phyloP scores from a whole-genome alignment of 2,113 vertebrate genomes.

The Hymenochirus boettgeri region DNA sequence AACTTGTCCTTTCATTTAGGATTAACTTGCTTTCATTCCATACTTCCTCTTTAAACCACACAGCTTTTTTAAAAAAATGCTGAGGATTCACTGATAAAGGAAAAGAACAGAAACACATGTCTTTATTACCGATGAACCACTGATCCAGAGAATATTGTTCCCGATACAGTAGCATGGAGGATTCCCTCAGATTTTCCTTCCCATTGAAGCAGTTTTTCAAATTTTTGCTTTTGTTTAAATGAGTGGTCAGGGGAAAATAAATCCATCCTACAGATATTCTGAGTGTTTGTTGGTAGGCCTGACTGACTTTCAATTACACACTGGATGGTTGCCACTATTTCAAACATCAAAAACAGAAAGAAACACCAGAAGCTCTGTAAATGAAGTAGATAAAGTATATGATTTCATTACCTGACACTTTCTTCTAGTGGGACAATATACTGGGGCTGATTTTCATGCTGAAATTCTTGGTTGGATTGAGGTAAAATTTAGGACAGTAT shows the following conservation, averaged over 20 bases:
- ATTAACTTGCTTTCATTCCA: no score
- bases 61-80: no score
- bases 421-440: no score
- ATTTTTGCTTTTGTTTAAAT: conserved; percentile 2
- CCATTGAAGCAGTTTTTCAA: not conserved
- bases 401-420: conserved; percentile 2
- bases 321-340: conserved; percentile 26
- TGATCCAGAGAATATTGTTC: not conserved
- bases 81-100: no score
- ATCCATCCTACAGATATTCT: conserved; percentile 36
- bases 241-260: conserved; percentile 28
- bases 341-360: conserved; percentile 28
- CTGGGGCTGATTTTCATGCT: no score
- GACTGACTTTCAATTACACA: conserved; percentile 42
- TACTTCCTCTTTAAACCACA: no score
- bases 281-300: conserved; percentile 32
- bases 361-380: conserved; percentile 19
- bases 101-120: not conserved
- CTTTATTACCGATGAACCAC: not conserved
- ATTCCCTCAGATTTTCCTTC: not conserved
- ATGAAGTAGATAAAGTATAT: not conserved
- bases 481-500: no score
- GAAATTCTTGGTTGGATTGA: no score
- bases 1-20: no score
- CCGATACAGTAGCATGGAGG: not conserved